Base-by-base conservation (phyloP, 1,140 invertebrate genomes). In the Drosophila carrolli region DNA sequence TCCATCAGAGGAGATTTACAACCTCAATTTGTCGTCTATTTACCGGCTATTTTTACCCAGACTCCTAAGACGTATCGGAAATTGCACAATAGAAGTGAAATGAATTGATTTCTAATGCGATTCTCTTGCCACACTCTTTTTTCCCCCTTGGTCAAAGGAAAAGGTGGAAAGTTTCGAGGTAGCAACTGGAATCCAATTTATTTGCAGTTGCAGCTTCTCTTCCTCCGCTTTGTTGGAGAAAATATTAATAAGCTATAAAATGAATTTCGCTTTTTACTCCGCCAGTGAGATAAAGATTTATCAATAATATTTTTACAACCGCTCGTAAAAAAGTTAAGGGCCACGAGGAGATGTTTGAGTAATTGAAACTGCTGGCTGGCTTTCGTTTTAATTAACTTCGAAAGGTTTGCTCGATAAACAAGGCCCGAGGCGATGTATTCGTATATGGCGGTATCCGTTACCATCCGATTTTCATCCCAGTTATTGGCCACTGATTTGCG, bases 41-140 rank as follows among this genome's bases (percentile, higher is more conserved):
- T 76, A 56, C 63, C 13, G 3, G 65, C 51, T 19, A 60, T 62
- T 83, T 75, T 71, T 75, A 61, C 40, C 56, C 67, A n/a, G 35
- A 56, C 48, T 53, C 10, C 54, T 54, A 43, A 60, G 58, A 71
- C 48, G 60, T 63, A 67, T 48, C 79, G 84, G 84, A 88, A 88
- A 88, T 88, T 88, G 74, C 70, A 88, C 84, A 88, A 88, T 84
- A 61, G 80, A 75, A 83, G 70, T 62, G 66, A 88, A 86, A 86
- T 86, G 83, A 88, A 88, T 88, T 88, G 83, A 89, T 88, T 88
- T 73, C 84, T 88, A 88, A 88, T 83, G 62, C 76, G 71, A 56
- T 72, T 86, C 73, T 43, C 40, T 16, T 8, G 13, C 19, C 40
- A 66, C 27, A 55, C 27, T 19, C 38, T 40, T 29, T 56, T 57